Evolutionary conservation across 2,113 vertebrate genomes (phyloP), one percentile per base, ranked within the genome.

Genomic region (Alligator mississippiensis): DNA sequence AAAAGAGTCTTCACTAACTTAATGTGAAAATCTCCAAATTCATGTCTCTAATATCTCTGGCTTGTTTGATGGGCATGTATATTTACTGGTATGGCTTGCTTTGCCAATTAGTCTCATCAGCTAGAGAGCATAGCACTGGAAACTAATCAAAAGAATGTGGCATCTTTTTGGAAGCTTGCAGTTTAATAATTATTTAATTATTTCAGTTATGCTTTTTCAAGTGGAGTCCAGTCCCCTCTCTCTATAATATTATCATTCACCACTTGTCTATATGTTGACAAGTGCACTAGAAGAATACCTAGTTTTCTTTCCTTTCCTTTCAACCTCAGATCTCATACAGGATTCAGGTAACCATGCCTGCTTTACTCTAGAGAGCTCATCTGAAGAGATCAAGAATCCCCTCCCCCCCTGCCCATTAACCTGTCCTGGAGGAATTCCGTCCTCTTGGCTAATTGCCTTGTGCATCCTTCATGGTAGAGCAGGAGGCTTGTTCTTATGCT

Each of bases 41-140:
- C 11, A n/a, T 12, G 27, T 16, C 27, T 0, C 38, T 84, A 14
- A 57, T 0, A 0, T 74, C 78, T 75, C 61, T 93, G 62, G 16
- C 0, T 0, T 30, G 2, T 61, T 84, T 6, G 0, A 38, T n/a
- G 15, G 27, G 19, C 75, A 12, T 47, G 62, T 47, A 21, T 21
- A 22, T 19, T 79, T 11, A 66, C 54, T 60, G 60, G 24, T 25
- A 1, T 9, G 11, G 30, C 30, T 80, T 5, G 0, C 12, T 7
- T 81, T 47, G 63, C 57, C 58, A 47, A 2, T 1, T 34, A 76
- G 60, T 54, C 17, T 18, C 9, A 0, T 85, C 59, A 75, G 14
- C 28, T 24, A 3, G 70, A 81, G 57, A 87, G 2, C 6, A 59
- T 30, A 21, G n/a, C 15, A n/a, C 19, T n/a, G 6, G 28, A 9